Evolutionary conservation across 2,113 vertebrate genomes (phyloP).

Genomic region (Corapipo altera): DNA sequence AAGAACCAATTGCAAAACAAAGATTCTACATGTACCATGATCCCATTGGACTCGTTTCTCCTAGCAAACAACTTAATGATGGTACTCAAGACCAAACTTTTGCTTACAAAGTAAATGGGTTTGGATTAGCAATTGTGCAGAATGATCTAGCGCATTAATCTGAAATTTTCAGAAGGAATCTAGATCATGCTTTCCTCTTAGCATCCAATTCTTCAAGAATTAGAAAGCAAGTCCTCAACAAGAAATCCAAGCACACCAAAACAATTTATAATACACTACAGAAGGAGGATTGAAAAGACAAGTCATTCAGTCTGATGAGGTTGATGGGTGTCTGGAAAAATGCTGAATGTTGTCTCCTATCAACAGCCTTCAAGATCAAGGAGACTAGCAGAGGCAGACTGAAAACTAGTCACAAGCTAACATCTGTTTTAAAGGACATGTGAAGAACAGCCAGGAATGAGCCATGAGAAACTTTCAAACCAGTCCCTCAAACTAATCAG

Average conservation of each 20-base stretch:
- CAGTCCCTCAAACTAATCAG: not conserved
- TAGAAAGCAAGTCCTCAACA: not conserved
- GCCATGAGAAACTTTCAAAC: not conserved
- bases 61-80: not conserved
- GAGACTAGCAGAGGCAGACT: not conserved
- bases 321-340: not conserved
- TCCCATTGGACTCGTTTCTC: not conserved
- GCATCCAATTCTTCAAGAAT: not conserved
- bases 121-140: not conserved
- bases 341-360: slow-evolving; percentile 2
- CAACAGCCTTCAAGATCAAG: not conserved
- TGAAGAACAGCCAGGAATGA: not conserved
- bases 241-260: not conserved
- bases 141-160: not conserved
- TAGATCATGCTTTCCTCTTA: not conserved
- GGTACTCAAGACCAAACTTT: not conserved
- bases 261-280: not conserved
- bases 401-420: not conserved
- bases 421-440: not conserved
- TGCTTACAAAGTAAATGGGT: not conserved
- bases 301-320: not conserved
- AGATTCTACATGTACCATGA: not conserved
- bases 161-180: not conserved
- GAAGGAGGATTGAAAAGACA: not conserved
- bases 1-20: not conserved